Percentiles rank a stretch among this genome's conserved stretches.
phyloP scores from a whole-genome alignment of 2,797 vertebrate genomes.

The Pangasius sanitwongsei region DNA sequence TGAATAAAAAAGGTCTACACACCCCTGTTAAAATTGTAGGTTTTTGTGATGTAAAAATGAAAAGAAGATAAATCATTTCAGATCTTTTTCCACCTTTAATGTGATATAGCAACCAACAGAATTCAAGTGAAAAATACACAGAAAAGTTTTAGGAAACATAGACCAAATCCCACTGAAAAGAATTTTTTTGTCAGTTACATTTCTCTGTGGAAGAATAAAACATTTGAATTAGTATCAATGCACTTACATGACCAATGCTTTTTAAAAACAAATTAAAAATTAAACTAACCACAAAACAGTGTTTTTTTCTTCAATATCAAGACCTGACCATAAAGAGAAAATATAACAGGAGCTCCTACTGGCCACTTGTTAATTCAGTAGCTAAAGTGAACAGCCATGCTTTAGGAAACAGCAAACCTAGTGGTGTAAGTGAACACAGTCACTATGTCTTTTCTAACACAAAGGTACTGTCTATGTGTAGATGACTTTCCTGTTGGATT shows the following conservation, averaged over 20 bases:
- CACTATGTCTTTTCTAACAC: not conserved
- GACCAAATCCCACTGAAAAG: not conserved
- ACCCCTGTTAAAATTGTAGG: not conserved
- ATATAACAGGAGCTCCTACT: not conserved
- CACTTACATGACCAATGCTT: not conserved
- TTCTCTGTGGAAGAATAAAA: not conserved
- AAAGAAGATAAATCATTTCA: not conserved
- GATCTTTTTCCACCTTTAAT: not conserved
- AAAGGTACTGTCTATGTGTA: not conserved
- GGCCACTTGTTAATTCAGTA: not conserved
- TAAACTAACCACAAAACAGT: not conserved
- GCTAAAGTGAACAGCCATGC: not conserved
- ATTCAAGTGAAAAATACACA: not conserved
- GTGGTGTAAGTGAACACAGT: not conserved
- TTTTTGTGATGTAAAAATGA: not conserved
- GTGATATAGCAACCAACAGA: not conserved
- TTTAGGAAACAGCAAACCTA: not conserved
- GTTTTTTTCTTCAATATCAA: not conserved
- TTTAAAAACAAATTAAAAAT: not conserved
- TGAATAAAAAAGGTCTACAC: too few species aligned
- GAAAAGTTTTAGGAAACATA: not conserved
- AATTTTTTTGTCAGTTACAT: not conserved
- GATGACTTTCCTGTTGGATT: not conserved
- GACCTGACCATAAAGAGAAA: not conserved
- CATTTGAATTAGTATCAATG: not conserved